A percentile compares a stretch with the other conserved stretches of the same genome.
Conservation (phyloP, 2,888 invertebrate species). For the Branchipolynoe longqiensis region DNA sequence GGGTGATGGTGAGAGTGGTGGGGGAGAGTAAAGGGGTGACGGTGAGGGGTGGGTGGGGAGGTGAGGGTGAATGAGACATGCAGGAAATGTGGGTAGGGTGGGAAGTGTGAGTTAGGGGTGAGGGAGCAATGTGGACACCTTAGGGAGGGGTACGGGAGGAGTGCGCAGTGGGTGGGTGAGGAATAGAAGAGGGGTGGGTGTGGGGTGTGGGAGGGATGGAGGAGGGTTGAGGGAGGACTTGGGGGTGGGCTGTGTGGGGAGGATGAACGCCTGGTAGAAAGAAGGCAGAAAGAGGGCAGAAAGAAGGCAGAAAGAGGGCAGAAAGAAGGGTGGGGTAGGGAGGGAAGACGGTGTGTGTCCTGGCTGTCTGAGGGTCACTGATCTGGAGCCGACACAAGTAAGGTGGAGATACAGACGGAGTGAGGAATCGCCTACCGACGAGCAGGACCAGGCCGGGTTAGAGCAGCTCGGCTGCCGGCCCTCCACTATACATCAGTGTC, state of each 20-base stretch:
- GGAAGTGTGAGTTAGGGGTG: neutral
- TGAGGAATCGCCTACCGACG: constrained; percentile 27
- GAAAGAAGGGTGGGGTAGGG: neutral
- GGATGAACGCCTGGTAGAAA: too few species aligned
- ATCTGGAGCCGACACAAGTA: constrained; percentile 49
- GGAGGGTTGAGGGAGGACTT: too few species aligned
- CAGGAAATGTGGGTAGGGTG: neutral
- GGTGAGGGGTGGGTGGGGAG: neutral
- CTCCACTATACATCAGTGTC: constrained; percentile 50
- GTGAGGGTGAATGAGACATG: neutral
- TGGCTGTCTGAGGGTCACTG: constrained; percentile 7
- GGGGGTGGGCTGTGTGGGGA: too few species aligned
- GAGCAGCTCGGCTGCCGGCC: neutral
- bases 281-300: too few species aligned
- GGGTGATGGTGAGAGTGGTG: neutral
- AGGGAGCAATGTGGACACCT: neutral
- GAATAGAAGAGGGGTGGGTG: too few species aligned
- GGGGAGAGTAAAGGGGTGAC: neutral
- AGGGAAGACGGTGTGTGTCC: neutral
- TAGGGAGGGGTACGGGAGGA: neutral
- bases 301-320: too few species aligned
- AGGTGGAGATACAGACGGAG: constrained; percentile 22
- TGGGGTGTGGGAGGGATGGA: too few species aligned
- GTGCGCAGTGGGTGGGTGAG: neutral
- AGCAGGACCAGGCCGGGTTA: constrained; percentile 41